Percentiles rank a stretch among this genome's conserved stretches.
Conservation (phyloP, 2,113 vertebrate genomes). For the Hipposideros armiger region DNA sequence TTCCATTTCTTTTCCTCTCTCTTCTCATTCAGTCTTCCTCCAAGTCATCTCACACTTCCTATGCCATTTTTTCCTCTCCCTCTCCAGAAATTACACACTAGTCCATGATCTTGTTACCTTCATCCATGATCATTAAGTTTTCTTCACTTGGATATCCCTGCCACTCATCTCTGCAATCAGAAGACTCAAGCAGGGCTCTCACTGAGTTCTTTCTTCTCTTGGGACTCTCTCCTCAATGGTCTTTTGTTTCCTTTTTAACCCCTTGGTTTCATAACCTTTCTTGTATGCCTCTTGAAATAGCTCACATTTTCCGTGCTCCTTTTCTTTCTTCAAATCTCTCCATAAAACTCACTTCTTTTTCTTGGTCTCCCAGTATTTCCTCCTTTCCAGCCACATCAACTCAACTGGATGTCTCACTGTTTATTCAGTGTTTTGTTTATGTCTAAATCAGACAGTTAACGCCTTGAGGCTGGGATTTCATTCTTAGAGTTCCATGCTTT, state of each 20-base stretch:
- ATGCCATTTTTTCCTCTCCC: constrained; percentile 41
- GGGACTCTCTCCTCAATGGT: constrained; percentile 27
- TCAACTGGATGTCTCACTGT: constrained; percentile 70
- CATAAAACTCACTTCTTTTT: constrained; percentile 65
- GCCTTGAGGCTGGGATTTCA: constrained; percentile 73
- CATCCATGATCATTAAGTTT: neutral
- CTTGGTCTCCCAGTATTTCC: constrained; percentile 45
- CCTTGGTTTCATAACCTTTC: constrained; percentile 31
- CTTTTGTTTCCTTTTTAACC: constrained; percentile 57
- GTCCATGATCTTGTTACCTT: neutral
- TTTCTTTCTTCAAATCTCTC: constrained; percentile 31
- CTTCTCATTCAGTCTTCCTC: neutral
- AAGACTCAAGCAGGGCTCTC: constrained; percentile 23
- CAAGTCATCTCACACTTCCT: neutral
- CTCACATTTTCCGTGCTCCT: constrained; percentile 32
- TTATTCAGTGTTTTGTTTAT: constrained; percentile 81
- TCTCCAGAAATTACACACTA: constrained; percentile 36
- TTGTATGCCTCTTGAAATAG: constrained; percentile 54
- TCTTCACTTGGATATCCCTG: neutral
- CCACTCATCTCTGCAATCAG: neutral
- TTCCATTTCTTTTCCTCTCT: neutral
- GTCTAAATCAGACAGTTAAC: constrained; percentile 78
- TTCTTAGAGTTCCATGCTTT: constrained; percentile 74
- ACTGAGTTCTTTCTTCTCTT: neutral
- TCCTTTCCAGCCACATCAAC: constrained; percentile 60